phyloP scores from a whole-genome alignment of 2,888 invertebrate genomes.

The Drosophila formosana region DNA sequence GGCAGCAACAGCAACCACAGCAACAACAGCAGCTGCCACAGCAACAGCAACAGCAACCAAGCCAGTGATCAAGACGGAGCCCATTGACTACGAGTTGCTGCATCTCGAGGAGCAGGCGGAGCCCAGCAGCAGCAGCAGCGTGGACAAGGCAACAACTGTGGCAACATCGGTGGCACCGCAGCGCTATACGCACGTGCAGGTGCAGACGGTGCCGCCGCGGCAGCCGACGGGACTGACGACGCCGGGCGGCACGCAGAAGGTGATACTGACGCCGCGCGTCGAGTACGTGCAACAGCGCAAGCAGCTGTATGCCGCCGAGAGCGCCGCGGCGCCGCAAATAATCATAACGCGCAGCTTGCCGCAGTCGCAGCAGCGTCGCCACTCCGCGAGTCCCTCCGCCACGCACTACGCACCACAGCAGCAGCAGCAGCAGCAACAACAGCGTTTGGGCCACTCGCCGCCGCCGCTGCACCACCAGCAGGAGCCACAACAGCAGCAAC shows the following conservation, averaged over 20 bases:
- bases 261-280: slow-evolving; percentile 83
- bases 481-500: slow-evolving; percentile 22
- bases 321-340: slow-evolving; percentile 74
- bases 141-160: slow-evolving; percentile 20
- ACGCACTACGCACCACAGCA: slow-evolving; percentile 60
- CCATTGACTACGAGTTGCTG: slow-evolving; percentile 83
- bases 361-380: slow-evolving; percentile 68
- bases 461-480: slow-evolving; percentile 41
- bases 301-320: slow-evolving; percentile 54
- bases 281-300: slow-evolving; percentile 80
- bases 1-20: slow-evolving; percentile 28
- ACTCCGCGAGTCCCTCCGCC: slow-evolving; percentile 79
- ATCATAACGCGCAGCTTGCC: slow-evolving; percentile 81
- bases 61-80: slow-evolving; percentile 82
- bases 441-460: slow-evolving; percentile 29
- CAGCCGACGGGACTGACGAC: slow-evolving; percentile 74
- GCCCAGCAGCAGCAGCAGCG: slow-evolving; percentile 43
- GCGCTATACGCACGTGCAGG: slow-evolving; percentile 83
- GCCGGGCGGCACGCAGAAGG: slow-evolving; percentile 81
- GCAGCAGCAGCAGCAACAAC: slow-evolving; percentile 39
- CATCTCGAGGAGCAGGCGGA: slow-evolving; percentile 49
- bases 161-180: slow-evolving; percentile 47
- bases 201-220: slow-evolving; percentile 82
- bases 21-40: slow-evolving; percentile 29
- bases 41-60: slow-evolving; percentile 42